Conservation (phyloP, 2,888 invertebrate species). For the Xylophagus ater region DNA sequence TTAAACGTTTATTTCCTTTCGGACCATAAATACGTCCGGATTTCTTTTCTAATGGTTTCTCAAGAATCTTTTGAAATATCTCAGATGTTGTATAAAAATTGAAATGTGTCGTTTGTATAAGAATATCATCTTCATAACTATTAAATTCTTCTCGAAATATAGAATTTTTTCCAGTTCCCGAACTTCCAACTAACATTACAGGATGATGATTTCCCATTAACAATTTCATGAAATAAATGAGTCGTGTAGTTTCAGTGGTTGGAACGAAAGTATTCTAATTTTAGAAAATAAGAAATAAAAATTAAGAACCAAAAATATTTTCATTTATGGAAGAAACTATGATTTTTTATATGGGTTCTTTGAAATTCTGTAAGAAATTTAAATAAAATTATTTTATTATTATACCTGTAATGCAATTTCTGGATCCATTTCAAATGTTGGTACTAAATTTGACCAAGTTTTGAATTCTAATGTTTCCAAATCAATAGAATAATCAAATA, state of each 20-base stretch:
- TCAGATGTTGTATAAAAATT: slow-evolving; percentile 91
- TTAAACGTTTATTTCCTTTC: slow-evolving; percentile 76
- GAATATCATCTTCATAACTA: slow-evolving; percentile 33
- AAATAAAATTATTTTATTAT: slow-evolving; percentile 1
- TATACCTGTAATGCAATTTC: slow-evolving; percentile 76
- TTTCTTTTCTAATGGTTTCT: slow-evolving; percentile 89
- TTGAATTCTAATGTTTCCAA: slow-evolving; percentile 70
- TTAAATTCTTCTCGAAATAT: slow-evolving; percentile 58
- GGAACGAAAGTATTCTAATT: slow-evolving; percentile 68
- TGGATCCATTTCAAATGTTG: slow-evolving; percentile 65
- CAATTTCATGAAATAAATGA: slow-evolving; percentile 79
- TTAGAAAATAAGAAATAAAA: slow-evolving; percentile 2
- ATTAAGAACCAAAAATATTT: too few species aligned
- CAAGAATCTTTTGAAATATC: slow-evolving; percentile 78
- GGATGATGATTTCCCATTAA: slow-evolving; percentile 69
- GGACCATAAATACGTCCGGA: slow-evolving; percentile 89
- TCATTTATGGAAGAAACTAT: background rate
- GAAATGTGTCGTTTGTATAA: slow-evolving; percentile 40
- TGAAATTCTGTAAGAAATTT: too few species aligned
- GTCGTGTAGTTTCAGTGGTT: slow-evolving; percentile 79
- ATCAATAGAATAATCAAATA: slow-evolving; percentile 88
- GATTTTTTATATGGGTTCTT: too few species aligned
- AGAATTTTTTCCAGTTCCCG: slow-evolving; percentile 88
- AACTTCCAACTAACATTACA: slow-evolving; percentile 81
- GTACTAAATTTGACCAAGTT: slow-evolving; percentile 75